Base-by-base conservation (phyloP, 2,888 invertebrate species). In the Hirudinaria manillensis region DNA sequence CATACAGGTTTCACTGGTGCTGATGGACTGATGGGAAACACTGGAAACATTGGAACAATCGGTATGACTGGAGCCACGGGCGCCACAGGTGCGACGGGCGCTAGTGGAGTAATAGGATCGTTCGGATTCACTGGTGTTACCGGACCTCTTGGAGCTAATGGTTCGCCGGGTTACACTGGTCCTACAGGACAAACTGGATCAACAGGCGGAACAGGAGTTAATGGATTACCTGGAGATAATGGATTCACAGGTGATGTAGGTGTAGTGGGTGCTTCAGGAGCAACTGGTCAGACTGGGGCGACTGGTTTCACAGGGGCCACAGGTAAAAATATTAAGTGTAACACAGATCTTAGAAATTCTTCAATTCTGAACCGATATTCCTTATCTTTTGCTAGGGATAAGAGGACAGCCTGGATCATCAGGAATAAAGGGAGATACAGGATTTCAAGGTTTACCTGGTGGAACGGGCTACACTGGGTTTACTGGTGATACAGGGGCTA, bases 401-500 rank as follows among this genome's bases (percentile, higher is more conserved):
- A 24, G 29, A 6, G 61, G 61, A 19, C 29, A 24, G 13, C 7
- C 61, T 1, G 61, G 61, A 27, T 29, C 29, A 10, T 29, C 24
- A 61, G 61, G 61, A 21, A 29, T 29, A 27, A 61, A 24, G 13
- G 61, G 61, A 13, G 27, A 24, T 7, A 4, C 29, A 66, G 77
- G 70, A 83, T 83, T 32, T 89, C 67, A 29, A 61, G 72, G 56
- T n/a, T 61, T 38, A 66, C 73, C 75, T 66, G 79, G 79, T 34
- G 61, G 55, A 27, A 66, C 75, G n/a, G 74, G 73, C 51, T 72
- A 61, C 56, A 24, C 67, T 36, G 74, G 75, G 36, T 27, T 19
- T 16, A 34, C 55, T 24, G 95, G 79, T 29, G 38, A 27, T 16
- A 27, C 36, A 38, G 95, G 95, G 51, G 91, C 92, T 13, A 27